phyloP scores from a whole-genome alignment of 2,797 vertebrate genomes.

The Lagodon rhomboides region DNA sequence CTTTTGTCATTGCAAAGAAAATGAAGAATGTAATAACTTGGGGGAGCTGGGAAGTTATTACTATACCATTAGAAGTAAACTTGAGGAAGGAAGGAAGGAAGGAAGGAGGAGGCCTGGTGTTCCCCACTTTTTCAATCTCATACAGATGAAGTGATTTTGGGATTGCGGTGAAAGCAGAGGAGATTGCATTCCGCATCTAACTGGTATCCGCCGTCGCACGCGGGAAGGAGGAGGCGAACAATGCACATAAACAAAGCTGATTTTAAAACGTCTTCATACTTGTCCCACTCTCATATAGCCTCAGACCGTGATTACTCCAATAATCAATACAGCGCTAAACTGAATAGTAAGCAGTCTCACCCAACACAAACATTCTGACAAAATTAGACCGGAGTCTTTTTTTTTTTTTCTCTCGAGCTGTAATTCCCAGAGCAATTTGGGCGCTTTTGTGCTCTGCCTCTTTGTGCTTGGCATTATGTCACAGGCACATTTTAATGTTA shows the following conservation, averaged over 20 bases:
- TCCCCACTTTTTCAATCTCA: conserved; percentile 63
- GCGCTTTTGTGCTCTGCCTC: conserved; percentile 67
- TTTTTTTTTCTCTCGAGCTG: conserved; percentile 32
- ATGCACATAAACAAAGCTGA: conserved; percentile 55
- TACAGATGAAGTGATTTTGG: conserved; percentile 69
- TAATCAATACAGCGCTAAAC: conserved; percentile 60
- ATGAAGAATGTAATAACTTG: conserved; percentile 71
- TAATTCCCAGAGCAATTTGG: conserved; percentile 74
- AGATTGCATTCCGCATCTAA: conserved; percentile 73
- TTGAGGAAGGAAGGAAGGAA: conserved; percentile 38
- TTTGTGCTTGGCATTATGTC: conserved; percentile 76
- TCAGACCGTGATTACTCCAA: conserved; percentile 54
- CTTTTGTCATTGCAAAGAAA: conserved; percentile 59
- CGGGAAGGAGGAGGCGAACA: conserved; percentile 41
- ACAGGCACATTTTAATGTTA: conserved; percentile 81
- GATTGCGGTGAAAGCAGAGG: conserved; percentile 68
- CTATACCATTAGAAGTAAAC: conserved; percentile 72
- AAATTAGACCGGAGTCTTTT: conserved; percentile 52
- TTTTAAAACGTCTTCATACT: conserved; percentile 63
- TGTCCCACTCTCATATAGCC: conserved; percentile 44
- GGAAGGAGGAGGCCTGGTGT: conserved; percentile 38
- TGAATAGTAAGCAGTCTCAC: conserved; percentile 52
- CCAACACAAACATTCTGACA: conserved; percentile 60
- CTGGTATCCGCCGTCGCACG: conserved; percentile 36
- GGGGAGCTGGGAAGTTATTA: conserved; percentile 70